Percentiles rank a stretch among this genome's conserved stretches.
These are phyloP conservation scores for Drosophila kambysellisi DNA, from an alignment of 2,888 invertebrate species.

Conservation along the genomic window DNA sequence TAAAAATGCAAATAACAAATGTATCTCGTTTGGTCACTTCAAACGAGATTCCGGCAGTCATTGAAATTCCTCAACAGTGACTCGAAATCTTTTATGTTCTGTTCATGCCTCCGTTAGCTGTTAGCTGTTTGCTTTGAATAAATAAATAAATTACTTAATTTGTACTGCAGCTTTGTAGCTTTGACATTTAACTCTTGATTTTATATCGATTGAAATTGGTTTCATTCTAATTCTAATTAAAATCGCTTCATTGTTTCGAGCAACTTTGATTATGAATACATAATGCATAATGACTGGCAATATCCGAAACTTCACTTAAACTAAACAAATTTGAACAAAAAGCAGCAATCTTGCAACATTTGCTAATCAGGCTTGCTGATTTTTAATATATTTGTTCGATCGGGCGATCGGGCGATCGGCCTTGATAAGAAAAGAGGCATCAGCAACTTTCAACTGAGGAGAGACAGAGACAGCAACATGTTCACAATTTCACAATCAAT, in stretches of 20 bases:
- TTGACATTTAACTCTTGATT: slow-evolving; percentile 40
- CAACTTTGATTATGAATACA: background rate
- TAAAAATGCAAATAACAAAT: background rate
- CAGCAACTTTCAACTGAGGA: slow-evolving; percentile 28
- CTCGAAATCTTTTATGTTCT: slow-evolving; percentile 17
- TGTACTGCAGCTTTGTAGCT: slow-evolving; percentile 20
- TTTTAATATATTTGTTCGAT: slow-evolving; percentile 13
- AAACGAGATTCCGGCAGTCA: slow-evolving; percentile 21
- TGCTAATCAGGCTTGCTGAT: slow-evolving; percentile 16
- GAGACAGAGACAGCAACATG: slow-evolving; percentile 24
- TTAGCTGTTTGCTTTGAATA: slow-evolving; percentile 32
- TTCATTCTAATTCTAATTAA: slow-evolving; percentile 4
- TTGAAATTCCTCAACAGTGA: slow-evolving; percentile 37
- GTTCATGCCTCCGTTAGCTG: background rate
- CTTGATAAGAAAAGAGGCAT: slow-evolving; percentile 46
- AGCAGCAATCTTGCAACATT: background rate
- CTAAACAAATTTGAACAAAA: background rate
- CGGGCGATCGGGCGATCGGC: slow-evolving; percentile 20
- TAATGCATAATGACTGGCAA: background rate
- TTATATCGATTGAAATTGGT: slow-evolving; percentile 9
- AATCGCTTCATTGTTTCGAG: background rate
- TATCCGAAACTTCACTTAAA: background rate
- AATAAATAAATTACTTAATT: slow-evolving; percentile 32
- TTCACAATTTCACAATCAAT: slow-evolving; percentile 54
- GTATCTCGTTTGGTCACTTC: slow-evolving; percentile 2